Base-by-base conservation (phyloP, 2,797 vertebrate species). In the Phataginus tetradactyla region DNA sequence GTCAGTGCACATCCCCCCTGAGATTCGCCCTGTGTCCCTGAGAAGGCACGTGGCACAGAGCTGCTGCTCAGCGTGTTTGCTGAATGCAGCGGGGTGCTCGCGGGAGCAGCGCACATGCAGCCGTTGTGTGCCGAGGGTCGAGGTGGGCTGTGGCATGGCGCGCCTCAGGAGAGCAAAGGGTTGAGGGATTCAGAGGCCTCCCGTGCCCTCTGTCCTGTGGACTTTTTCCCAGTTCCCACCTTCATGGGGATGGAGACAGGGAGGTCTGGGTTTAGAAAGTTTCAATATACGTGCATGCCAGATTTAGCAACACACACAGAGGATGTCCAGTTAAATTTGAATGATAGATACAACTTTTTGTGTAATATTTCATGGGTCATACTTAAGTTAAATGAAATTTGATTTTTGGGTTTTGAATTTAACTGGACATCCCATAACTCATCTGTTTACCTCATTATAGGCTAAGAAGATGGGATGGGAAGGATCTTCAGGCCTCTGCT, bases 241-340 rank as follows among this genome's bases (percentile, higher is more conserved):
- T 2, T 25, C 39, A 15, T 0, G 25, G 3, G 27, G 39, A 71
- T 1, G 0, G 23, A 42, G 23, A 4, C 37, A 8, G 5, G 32
- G 12, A 64, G 29, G 29, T 32, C 29, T 32, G 29, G 3, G 6
- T 39, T 42, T 27, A 14, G 5, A 71, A 14, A 42, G 21, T 39
- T 14, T 71, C 14, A 25, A 14, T 71, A 39, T 37, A 37, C 6
- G 37, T 21, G 39, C 23, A 7, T 11, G 68, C 68, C 68, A 14
- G 23, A 42, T 25, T 71, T 7, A 23, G 21, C 34, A 39, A 3
- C 2, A 25, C 66, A 39, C 5, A 1, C 10, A 9, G 34, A 68
- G 9, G 66, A 68, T 45, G 45, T 45, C 45, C 57, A 59, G 4
- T 59, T 29, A 63, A 63, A 29, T 63, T 63, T 63, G 61, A 13